Conservation (phyloP, 2,888 invertebrate species). For the Drosophila setosimentum region DNA sequence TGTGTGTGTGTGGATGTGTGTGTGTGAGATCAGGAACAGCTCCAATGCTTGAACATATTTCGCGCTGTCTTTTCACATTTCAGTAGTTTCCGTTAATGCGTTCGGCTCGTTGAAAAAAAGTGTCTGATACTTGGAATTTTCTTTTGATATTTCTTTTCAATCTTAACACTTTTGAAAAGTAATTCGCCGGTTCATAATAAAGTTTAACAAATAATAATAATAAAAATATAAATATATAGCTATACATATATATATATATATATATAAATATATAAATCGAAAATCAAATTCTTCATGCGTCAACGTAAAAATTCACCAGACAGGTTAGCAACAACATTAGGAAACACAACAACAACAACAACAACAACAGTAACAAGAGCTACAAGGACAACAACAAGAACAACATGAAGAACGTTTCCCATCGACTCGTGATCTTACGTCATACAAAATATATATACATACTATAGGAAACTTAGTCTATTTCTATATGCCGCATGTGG, state of each 20-base stretch:
- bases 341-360: not conserved
- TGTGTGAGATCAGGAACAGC: constrained; percentile 63
- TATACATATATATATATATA: not conserved
- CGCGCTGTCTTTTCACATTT: constrained; percentile 76
- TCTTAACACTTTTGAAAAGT: not conserved
- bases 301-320: constrained; percentile 34
- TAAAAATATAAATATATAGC: not conserved
- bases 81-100: constrained; percentile 79
- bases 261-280: not conserved
- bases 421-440: constrained; percentile 77
- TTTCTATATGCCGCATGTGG: constrained; percentile 77
- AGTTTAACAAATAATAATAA: not conserved
- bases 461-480: constrained; percentile 55
- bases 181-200: constrained; percentile 30
- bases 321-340: constrained; percentile 43
- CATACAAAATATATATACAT: constrained; percentile 53
- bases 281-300: constrained; percentile 38
- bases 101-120: constrained; percentile 68
- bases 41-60: constrained; percentile 72
- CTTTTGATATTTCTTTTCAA: constrained; percentile 17
- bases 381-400: constrained; percentile 2
- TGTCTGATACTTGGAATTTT: constrained; percentile 31
- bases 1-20: constrained; percentile 20
- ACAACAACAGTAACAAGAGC: constrained; percentile 26
- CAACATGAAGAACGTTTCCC: constrained; percentile 11